Conservation (phyloP, 2,113 vertebrate genomes). For the Hippocampus guttulatus region DNA sequence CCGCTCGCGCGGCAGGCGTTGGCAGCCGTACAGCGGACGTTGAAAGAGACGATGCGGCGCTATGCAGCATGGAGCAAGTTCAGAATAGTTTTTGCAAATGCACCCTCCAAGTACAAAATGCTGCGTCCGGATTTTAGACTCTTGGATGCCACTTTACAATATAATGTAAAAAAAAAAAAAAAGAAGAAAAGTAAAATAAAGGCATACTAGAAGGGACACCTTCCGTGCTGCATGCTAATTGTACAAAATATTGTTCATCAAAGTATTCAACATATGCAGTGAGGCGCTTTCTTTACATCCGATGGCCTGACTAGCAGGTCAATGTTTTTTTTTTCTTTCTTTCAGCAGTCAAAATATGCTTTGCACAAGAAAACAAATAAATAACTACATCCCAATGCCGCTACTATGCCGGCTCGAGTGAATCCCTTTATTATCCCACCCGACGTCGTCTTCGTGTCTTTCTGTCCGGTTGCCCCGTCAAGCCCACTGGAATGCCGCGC, state of each 20-base stretch:
- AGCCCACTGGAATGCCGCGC: slow-evolving; percentile 52
- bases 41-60: not conserved
- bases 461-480: slow-evolving; percentile 55
- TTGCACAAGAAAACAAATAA: slow-evolving; percentile 12
- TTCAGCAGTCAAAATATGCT: slow-evolving; percentile 29
- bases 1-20: not conserved
- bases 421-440: slow-evolving; percentile 14
- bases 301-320: slow-evolving; percentile 22
- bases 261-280: slow-evolving; percentile 1
- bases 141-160: not conserved
- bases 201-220: not conserved
- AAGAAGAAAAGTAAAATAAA: too few species aligned
- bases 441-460: slow-evolving; percentile 26
- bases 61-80: not conserved
- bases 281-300: not conserved
- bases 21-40: not conserved
- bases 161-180: not conserved
- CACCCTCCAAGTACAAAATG: too few species aligned
- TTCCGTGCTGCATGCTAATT: not conserved
- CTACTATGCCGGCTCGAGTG: slow-evolving; percentile 35
- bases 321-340: slow-evolving; percentile 23
- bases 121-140: not conserved
- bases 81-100: too few species aligned
- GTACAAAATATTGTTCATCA: not conserved
- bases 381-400: slow-evolving; percentile 29